Conservation (phyloP, 2,797 vertebrate species). For the Bryconaethiops microstoma region DNA sequence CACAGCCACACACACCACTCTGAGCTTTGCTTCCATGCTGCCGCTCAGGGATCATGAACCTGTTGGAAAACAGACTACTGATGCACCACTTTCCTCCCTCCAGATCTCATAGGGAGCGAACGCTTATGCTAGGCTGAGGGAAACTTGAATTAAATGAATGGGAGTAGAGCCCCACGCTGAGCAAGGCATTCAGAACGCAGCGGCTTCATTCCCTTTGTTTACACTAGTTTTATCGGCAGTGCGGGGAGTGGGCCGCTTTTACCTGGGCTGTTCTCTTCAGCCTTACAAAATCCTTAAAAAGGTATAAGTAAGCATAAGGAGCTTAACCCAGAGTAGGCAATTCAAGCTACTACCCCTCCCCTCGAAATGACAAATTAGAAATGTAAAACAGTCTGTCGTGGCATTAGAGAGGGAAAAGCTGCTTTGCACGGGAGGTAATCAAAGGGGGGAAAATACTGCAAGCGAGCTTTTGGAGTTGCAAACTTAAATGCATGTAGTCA, state of each 20-base stretch:
- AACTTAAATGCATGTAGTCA: slow-evolving; percentile 61
- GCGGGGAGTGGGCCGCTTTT: slow-evolving; percentile 72
- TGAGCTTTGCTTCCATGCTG: slow-evolving; percentile 63
- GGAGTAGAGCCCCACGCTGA: slow-evolving; percentile 60
- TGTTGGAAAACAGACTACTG: slow-evolving; percentile 63
- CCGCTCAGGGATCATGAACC: slow-evolving; percentile 66
- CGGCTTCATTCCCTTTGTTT: slow-evolving; percentile 75
- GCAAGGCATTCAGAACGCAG: slow-evolving; percentile 61
- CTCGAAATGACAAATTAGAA: slow-evolving; percentile 81
- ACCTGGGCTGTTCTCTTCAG: slow-evolving; percentile 75
- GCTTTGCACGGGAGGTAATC: slow-evolving; percentile 75
- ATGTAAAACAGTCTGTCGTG: slow-evolving; percentile 81
- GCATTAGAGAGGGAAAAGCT: slow-evolving; percentile 60
- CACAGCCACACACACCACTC: slow-evolving; percentile 66
- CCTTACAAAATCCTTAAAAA: slow-evolving; percentile 78
- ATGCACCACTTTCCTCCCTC: slow-evolving; percentile 22
- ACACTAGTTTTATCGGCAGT: slow-evolving; percentile 62
- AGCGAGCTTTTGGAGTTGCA: slow-evolving; percentile 52
- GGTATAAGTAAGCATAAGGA: slow-evolving; percentile 79
- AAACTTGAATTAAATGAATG: slow-evolving; percentile 25
- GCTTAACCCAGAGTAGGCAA: slow-evolving; percentile 78
- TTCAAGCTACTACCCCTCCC: slow-evolving; percentile 69
- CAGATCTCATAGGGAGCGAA: slow-evolving; percentile 18
- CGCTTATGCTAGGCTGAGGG: neutral
- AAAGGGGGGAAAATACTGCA: slow-evolving; percentile 65